These are phyloP conservation scores for Amphiprion clarkii DNA, from an alignment of 2,797 vertebrate genomes.

Conservation along the genomic window DNA sequence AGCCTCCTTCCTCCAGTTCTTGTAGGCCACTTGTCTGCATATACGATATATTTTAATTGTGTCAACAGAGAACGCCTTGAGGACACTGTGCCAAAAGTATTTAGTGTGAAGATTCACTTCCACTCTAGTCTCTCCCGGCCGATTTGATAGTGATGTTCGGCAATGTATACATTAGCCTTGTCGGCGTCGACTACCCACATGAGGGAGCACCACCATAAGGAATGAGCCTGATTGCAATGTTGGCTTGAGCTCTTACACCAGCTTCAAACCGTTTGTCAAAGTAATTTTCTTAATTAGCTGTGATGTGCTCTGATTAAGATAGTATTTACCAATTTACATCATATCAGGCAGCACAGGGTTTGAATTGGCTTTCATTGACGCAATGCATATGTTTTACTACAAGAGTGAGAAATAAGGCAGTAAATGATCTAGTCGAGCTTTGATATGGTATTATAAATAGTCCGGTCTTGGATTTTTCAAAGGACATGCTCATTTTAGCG, in stretches of 20 bases:
- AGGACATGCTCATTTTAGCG: slow-evolving; percentile 53
- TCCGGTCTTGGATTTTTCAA: slow-evolving; percentile 32
- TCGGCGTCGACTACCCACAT: slow-evolving; percentile 55
- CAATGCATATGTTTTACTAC: slow-evolving; percentile 65
- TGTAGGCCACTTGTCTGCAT: slow-evolving; percentile 38
- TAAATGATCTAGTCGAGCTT: slow-evolving; percentile 66
- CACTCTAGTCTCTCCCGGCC: slow-evolving; percentile 27
- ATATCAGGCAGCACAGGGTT: slow-evolving; percentile 62
- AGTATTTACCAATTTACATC: slow-evolving; percentile 80
- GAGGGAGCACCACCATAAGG: slow-evolving; percentile 66
- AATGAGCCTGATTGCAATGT: slow-evolving; percentile 68
- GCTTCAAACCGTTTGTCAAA: slow-evolving; percentile 77
- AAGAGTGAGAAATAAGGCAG: slow-evolving; percentile 56
- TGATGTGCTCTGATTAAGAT: slow-evolving; percentile 79
- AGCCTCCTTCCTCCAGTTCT: slow-evolving; percentile 13
- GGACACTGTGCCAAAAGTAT: slow-evolving; percentile 35
- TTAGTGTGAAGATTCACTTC: slow-evolving; percentile 44
- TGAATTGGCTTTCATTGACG: slow-evolving; percentile 67
- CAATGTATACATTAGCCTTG: slow-evolving; percentile 49
- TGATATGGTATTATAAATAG: slow-evolving; percentile 54
- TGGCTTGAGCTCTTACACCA: slow-evolving; percentile 62
- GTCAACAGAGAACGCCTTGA: slow-evolving; percentile 42
- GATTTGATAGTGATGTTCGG: slow-evolving; percentile 50
- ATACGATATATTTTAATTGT: slow-evolving; percentile 48
- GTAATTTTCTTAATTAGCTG: slow-evolving; percentile 81